Percentiles rank a stretch among this genome's conserved stretches.
These are phyloP conservation scores for Pyrrhosoma nymphula DNA, from an alignment of 2,888 invertebrate genomes.

Conservation along the genomic window DNA sequence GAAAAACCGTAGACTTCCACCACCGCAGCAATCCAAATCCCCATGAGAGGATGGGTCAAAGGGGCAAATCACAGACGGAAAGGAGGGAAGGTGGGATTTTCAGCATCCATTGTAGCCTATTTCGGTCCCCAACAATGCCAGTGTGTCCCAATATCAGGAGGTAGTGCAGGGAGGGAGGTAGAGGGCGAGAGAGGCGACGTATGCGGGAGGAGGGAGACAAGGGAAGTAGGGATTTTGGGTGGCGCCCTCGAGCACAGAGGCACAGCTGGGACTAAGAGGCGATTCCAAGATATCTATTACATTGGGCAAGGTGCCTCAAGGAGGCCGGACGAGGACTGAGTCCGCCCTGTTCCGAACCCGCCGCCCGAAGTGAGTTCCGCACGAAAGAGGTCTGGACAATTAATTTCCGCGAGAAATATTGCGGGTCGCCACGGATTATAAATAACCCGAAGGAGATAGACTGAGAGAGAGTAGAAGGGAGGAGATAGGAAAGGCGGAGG, in stretches of 20 bases:
- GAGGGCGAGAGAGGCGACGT: background rate
- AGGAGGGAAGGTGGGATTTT: background rate
- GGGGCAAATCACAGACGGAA: background rate
- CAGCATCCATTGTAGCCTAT: constrained; percentile 39
- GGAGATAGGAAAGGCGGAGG: background rate
- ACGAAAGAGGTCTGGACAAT: background rate
- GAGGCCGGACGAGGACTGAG: background rate
- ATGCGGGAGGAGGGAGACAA: background rate
- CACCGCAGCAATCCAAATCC: too few species aligned
- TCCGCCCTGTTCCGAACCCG: background rate
- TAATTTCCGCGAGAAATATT: constrained; percentile 29
- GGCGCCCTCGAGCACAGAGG: background rate
- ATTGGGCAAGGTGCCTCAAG: constrained; percentile 60
- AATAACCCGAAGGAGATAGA: background rate
- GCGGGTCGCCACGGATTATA: background rate
- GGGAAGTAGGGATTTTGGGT: background rate
- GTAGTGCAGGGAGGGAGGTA: background rate
- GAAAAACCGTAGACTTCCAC: too few species aligned
- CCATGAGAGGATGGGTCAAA: constrained; percentile 3
- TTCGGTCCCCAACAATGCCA: constrained; percentile 54
- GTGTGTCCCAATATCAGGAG: background rate
- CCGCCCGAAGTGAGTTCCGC: background rate
- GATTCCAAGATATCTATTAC: constrained; percentile 57
- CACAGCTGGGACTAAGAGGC: constrained; percentile 11
- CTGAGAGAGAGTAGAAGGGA: too few species aligned